These are phyloP conservation scores for Acyrthosiphon pisum DNA, from an alignment of 1,140 invertebrate species.

Conservation along the genomic window DNA sequence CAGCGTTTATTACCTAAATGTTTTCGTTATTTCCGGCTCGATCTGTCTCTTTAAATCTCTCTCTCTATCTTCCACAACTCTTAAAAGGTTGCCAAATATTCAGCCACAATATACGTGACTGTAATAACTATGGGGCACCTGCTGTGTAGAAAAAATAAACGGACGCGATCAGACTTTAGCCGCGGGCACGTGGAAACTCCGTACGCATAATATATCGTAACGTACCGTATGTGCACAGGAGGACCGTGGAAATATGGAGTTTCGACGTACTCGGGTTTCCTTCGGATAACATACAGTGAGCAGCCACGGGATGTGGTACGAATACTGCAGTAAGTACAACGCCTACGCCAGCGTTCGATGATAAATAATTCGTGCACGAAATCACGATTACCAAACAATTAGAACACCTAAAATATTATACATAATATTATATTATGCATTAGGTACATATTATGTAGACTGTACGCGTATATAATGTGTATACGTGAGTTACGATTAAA, in stretches of 20 bases:
- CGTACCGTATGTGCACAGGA: neutral
- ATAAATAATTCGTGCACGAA: neutral
- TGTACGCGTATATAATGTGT: neutral
- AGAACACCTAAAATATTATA: neutral
- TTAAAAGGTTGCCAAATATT: neutral
- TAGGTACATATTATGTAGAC: neutral
- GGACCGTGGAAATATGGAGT: neutral
- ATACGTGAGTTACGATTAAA: neutral
- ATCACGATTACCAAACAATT: neutral
- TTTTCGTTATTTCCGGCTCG: neutral
- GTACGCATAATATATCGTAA: too few species aligned
- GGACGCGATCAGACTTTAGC: neutral
- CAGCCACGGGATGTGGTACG: neutral
- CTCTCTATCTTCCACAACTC: neutral
- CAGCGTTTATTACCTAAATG: neutral
- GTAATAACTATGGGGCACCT: neutral
- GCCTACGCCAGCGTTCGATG: too few species aligned
- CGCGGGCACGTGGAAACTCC: neutral
- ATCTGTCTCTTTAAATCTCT: neutral
- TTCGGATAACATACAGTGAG: neutral
- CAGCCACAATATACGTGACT: neutral
- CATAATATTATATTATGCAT: neutral
- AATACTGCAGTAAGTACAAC: neutral
- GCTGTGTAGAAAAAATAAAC: neutral
- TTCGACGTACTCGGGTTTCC: neutral